These are phyloP conservation scores for Urocitellus parryii DNA, from an alignment of 2,113 vertebrate species.

Conservation along the genomic window DNA sequence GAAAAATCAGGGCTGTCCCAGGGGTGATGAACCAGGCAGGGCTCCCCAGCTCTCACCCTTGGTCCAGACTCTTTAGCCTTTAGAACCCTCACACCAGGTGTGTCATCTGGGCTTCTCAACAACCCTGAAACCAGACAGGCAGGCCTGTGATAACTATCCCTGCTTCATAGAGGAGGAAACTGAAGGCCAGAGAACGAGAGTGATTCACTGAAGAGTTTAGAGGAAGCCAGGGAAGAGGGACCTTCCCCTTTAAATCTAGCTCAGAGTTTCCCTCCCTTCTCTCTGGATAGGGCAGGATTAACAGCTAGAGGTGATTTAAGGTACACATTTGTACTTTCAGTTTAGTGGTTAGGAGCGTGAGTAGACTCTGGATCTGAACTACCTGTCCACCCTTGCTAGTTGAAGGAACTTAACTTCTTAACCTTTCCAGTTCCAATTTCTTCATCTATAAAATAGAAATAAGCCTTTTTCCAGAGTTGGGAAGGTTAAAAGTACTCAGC, in stretches of 20 bases:
- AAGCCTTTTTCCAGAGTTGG: constrained; percentile 36
- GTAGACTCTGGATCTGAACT: background rate
- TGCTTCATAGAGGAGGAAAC: constrained; percentile 39
- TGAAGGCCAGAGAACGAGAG: background rate
- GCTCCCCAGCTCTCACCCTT: background rate
- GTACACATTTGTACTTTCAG: background rate
- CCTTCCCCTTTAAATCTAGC: background rate
- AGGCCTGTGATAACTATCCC: background rate
- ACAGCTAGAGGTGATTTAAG: background rate
- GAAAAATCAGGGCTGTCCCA: constrained; percentile 35
- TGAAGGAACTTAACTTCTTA: constrained; percentile 40
- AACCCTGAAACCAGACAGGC: background rate
- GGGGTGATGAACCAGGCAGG: background rate
- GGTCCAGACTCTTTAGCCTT: background rate
- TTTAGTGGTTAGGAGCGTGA: background rate
- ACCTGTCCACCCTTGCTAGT: background rate
- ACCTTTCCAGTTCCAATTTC: constrained; percentile 30
- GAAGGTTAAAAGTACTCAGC: background rate
- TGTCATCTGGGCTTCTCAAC: constrained; percentile 15
- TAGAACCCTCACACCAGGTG: background rate
- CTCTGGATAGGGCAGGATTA: background rate
- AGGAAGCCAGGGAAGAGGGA: background rate
- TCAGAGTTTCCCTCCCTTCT: background rate
- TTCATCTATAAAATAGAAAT: constrained; percentile 44
- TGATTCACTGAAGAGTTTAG: constrained; percentile 7